phyloP scores from a whole-genome alignment of 2,797 vertebrate genomes.

The Hippopotamyrus pictus region DNA sequence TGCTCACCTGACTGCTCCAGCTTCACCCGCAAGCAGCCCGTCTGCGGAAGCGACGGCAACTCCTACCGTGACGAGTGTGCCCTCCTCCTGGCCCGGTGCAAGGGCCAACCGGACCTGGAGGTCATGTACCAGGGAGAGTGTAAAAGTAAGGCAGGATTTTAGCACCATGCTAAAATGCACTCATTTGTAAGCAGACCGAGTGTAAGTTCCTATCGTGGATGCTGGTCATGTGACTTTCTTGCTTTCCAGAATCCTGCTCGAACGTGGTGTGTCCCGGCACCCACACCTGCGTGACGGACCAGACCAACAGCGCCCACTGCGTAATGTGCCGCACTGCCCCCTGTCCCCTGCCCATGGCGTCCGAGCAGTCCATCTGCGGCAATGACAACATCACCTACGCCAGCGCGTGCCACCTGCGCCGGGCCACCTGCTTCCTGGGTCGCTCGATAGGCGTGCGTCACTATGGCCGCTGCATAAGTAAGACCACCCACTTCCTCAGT shows the following conservation, averaged over 20 bases:
- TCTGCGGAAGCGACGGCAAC: constrained; percentile 88
- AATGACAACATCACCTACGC: constrained; percentile 91
- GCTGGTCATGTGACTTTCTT: not conserved
- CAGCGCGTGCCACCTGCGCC: constrained; percentile 88
- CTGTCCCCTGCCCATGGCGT: constrained; percentile 73
- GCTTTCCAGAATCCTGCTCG: constrained; percentile 80
- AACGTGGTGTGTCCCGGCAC: constrained; percentile 85
- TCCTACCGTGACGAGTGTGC: constrained; percentile 86
- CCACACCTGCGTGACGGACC: constrained; percentile 91
- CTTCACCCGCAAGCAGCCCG: constrained; percentile 69
- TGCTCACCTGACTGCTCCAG: constrained; percentile 85
- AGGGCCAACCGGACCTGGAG: constrained; percentile 86
- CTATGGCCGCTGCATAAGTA: constrained; percentile 83
- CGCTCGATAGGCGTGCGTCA: constrained; percentile 89
- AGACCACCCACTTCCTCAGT: constrained; percentile 27
- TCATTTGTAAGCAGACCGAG: not conserved
- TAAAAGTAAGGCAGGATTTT: constrained; percentile 71
- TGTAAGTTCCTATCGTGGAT: not conserved
- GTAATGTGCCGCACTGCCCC: constrained; percentile 85
- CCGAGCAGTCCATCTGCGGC: constrained; percentile 80
- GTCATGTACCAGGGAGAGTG: constrained; percentile 95
- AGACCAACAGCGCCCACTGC: constrained; percentile 91
- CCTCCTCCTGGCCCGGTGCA: constrained; percentile 79
- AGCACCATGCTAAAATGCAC: not conserved
- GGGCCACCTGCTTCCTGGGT: constrained; percentile 90